A percentile compares a stretch with the other conserved stretches of the same genome.
phyloP scores from a whole-genome alignment of 2,113 vertebrate genomes.

The Varanus komodoensis region DNA sequence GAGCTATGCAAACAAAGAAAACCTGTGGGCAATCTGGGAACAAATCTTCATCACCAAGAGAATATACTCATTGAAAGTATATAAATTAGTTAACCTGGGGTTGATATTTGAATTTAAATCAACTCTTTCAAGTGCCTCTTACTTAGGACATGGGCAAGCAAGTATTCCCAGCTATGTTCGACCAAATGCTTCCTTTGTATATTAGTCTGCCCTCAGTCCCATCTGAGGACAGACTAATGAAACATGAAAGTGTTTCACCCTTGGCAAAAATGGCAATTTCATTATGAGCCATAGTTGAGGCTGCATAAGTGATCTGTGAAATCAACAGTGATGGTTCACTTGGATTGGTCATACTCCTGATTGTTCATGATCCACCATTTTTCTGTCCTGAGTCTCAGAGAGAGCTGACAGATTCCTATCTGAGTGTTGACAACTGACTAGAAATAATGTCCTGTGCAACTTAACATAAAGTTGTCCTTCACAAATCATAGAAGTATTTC shows the following conservation, averaged over 20 bases:
- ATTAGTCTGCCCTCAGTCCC: background rate
- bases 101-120: constrained; percentile 44
- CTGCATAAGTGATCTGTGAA: background rate
- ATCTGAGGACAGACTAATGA: constrained; percentile 4
- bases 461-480: background rate
- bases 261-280: constrained; percentile 7
- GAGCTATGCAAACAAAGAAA: constrained; percentile 15
- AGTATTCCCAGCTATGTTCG: background rate
- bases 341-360: background rate
- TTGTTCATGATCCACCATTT: background rate
- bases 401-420: too few relatives aligned
- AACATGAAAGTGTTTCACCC: background rate
- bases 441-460: background rate
- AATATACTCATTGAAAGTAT: constrained; percentile 2
- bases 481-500: background rate
- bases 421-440: background rate
- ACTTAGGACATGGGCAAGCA: background rate
- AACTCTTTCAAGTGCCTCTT: constrained; percentile 15
- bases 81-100: constrained; percentile 18
- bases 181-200: background rate
- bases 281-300: background rate
- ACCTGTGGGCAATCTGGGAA: constrained; percentile 34
- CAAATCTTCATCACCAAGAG: constrained; percentile 30
- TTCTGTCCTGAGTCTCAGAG: background rate
- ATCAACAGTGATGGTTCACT: background rate